A percentile compares a stretch with the other conserved stretches of the same genome.
phyloP scores from a whole-genome alignment of 2,797 vertebrate species.

The Sebastes elongatus region DNA sequence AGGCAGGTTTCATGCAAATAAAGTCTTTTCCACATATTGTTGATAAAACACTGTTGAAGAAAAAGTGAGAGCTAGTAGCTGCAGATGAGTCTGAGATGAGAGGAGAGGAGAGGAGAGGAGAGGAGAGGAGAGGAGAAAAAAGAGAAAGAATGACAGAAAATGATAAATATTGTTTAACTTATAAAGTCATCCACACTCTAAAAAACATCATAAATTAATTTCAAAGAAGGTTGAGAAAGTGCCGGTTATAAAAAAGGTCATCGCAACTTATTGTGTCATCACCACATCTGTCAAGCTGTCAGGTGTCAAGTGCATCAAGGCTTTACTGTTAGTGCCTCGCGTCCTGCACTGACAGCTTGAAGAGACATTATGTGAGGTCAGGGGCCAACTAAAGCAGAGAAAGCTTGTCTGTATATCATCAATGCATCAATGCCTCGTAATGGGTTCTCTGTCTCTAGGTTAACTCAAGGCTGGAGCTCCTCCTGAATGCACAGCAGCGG shows the following conservation, averaged over 20 bases:
- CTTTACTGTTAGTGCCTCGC: background rate
- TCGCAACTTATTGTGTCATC: background rate
- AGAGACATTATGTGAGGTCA: background rate
- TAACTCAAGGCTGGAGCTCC: background rate
- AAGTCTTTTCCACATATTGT: too few relatives aligned
- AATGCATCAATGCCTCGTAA: background rate
- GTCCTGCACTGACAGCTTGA: background rate
- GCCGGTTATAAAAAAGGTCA: background rate
- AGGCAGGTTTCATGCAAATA: too few relatives aligned
- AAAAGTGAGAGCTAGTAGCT: too few relatives aligned
- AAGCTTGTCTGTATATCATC: background rate
- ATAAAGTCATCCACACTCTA: background rate
- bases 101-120: background rate
- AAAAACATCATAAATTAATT: background rate
- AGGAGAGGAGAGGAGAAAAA: background rate
- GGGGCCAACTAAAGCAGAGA: background rate
- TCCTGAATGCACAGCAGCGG: background rate
- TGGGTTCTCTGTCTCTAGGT: background rate
- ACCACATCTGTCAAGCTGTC: conserved; percentile 14
- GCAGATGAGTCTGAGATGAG: too few relatives aligned
- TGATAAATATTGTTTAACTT: background rate
- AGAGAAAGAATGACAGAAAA: background rate
- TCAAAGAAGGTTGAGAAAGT: background rate
- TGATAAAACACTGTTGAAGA: too few relatives aligned
- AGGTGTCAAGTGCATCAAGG: background rate